Evolutionary conservation across 1,140 invertebrate genomes (phyloP).

Genomic region (Drosophila bocqueti): DNA sequence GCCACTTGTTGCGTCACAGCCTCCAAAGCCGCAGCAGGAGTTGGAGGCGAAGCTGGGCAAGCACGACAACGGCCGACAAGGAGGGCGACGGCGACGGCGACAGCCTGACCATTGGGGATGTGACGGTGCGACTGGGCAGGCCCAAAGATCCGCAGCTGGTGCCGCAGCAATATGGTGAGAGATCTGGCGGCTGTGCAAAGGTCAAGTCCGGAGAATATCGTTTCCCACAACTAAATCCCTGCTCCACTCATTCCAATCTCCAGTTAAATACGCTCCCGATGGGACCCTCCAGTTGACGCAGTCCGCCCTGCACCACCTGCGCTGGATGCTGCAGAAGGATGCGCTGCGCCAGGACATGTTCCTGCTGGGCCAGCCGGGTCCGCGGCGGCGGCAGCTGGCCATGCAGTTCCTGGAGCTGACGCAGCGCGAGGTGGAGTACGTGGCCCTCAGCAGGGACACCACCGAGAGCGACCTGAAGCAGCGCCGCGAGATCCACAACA

Average conservation of each 20-base stretch:
- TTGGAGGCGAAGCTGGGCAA: constrained; percentile 34
- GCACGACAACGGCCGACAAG: constrained; percentile 3
- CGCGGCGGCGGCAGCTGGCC: constrained; percentile 89
- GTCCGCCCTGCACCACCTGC: constrained; percentile 91
- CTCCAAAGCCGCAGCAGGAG: constrained; percentile 9
- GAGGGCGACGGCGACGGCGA: constrained; percentile 17
- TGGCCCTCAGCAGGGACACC: constrained; percentile 96
- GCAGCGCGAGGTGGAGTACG: constrained; percentile 95
- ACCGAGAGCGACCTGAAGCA: constrained; percentile 99
- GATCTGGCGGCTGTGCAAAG: constrained; percentile 39
- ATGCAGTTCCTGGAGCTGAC: constrained; percentile 95
- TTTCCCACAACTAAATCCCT: constrained; percentile 10
- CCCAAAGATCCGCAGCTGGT: constrained; percentile 92
- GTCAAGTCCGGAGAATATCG: constrained; percentile 13
- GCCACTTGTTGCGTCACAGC: constrained; percentile 61
- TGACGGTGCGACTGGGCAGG: constrained; percentile 88
- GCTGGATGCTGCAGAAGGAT: constrained; percentile 98
- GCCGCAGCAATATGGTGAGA: constrained; percentile 92
- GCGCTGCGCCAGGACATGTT: constrained; percentile 97
- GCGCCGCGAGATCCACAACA: constrained; percentile 94
- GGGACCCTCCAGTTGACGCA: constrained; percentile 87
- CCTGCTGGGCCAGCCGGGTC: constrained; percentile 95
- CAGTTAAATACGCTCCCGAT: constrained; percentile 86
- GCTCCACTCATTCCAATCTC: not conserved
- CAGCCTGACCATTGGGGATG: constrained; percentile 90